Evolutionary conservation across 2,888 invertebrate species (phyloP).

Genomic region (Polyploca ridens): DNA sequence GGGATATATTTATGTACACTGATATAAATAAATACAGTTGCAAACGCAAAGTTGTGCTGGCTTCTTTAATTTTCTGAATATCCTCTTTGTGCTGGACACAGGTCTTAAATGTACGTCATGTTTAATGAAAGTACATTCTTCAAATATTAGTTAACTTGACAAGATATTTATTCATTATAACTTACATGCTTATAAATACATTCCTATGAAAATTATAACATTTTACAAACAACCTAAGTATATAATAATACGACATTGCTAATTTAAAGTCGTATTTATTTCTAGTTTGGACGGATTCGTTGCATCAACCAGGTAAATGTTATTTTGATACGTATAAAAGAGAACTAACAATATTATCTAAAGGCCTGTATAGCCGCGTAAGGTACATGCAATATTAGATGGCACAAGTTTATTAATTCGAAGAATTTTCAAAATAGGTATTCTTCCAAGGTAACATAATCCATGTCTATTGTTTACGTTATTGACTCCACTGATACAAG

Average conservation of each 20-base stretch:
- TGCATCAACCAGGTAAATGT: conserved; percentile 52
- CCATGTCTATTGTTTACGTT: conserved; percentile 30
- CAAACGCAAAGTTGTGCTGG: too few relatives aligned
- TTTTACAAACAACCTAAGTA: conserved; percentile 15
- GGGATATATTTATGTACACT: too few relatives aligned
- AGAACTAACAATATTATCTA: conserved; percentile 40
- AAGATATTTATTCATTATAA: neutral
- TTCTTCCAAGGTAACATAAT: conserved; percentile 52
- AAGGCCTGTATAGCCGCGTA: conserved; percentile 41
- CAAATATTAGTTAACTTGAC: neutral
- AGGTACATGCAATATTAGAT: conserved; percentile 64
- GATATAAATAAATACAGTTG: too few relatives aligned
- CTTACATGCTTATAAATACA: neutral
- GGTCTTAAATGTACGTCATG: neutral
- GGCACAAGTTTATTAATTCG: conserved; percentile 66
- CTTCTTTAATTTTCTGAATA: too few relatives aligned
- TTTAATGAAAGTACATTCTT: neutral
- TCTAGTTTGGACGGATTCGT: conserved; percentile 68
- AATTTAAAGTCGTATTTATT: conserved; percentile 22
- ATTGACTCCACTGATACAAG: conserved; percentile 31
- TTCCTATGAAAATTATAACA: neutral
- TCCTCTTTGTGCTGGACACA: neutral
- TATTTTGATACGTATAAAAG: conserved; percentile 5
- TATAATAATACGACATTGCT: conserved; percentile 3
- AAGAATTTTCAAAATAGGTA: conserved; percentile 37